Base-by-base conservation (phyloP, 2,797 vertebrate genomes). In the Mallotus villosus region DNA sequence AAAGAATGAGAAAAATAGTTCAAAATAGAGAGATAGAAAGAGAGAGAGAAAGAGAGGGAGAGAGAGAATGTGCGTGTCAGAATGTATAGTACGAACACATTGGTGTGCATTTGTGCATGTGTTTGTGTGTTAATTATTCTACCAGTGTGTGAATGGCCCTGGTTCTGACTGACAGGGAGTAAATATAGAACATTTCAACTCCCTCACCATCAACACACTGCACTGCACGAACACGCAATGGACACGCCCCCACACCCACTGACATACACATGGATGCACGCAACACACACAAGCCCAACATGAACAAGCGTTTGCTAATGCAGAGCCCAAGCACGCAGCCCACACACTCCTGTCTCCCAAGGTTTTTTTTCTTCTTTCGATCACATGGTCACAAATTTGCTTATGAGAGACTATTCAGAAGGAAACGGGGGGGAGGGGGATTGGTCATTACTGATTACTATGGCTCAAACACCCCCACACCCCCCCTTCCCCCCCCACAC, bases 111-210 rank as follows among this genome's bases (percentile, higher is more conserved):
- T 77, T 81, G 79, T 66, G 71, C 49, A 74, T 83, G 75, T 77
- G 78, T 81, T 34, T 81, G 68, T 83, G 82, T 78, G 85, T 82
- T 85, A 88, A 88, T 87, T 84, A 85, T 81, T 80, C 86, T 51
- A 78, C 5, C 84, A 71, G 58, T 77, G 76, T 83, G 82, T 86
- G 82, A 86, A 86, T 86, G 78, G 77, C 79, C 59, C 70, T 71
- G 58, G 66, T 66, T 66, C 61, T 57, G 57, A 70, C 60, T 59
- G 78, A 77, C 14, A 59, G 14, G 25, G 68, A 82, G 82, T 88
- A 91, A 88, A 88, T 87, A 89, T 86, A 89, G 90, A 86, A 83
- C 37, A 34, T 83, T 86, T 86, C 81, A 85, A 81, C 83, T 88
- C 84, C 71, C 81, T 83, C 75, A 76, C 72, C 82, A 79, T 78